These are phyloP conservation scores for Incurvaria masculella DNA, from an alignment of 2,888 invertebrate species.

Conservation along the genomic window DNA sequence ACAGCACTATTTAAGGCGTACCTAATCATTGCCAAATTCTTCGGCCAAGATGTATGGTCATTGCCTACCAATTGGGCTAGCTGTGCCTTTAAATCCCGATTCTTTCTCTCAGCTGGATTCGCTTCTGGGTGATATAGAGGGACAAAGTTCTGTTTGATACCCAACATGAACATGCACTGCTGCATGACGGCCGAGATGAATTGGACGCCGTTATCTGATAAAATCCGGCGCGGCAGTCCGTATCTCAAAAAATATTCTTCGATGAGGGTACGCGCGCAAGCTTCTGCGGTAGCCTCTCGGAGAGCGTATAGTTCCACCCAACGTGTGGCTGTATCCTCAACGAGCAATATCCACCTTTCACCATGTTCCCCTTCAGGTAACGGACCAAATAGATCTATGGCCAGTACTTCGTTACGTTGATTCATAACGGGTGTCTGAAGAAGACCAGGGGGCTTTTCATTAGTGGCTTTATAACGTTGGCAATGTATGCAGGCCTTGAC, in stretches of 20 bases:
- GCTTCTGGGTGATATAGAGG: slow-evolving; percentile 26
- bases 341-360: slow-evolving; percentile 8
- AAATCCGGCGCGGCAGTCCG: background rate
- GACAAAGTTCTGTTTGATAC: slow-evolving; percentile 12
- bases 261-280: background rate
- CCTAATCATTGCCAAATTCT: slow-evolving; percentile 16
- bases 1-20: slow-evolving; percentile 20
- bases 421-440: background rate
- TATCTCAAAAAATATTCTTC: background rate
- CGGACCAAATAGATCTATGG: slow-evolving; percentile 8
- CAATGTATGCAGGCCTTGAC: background rate
- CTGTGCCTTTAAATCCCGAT: slow-evolving; percentile 22
- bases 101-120: slow-evolving; percentile 24
- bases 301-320: slow-evolving; percentile 11
- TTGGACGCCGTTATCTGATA: slow-evolving; percentile 4
- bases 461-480: background rate
- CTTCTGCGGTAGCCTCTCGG: slow-evolving; percentile 8
- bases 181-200: slow-evolving; percentile 9
- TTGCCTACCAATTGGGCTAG: slow-evolving; percentile 17
- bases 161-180: slow-evolving; percentile 6
- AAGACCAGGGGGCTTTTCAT: background rate
- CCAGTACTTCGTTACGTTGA: slow-evolving; percentile 1
- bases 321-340: slow-evolving; percentile 9
- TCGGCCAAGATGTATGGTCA: slow-evolving; percentile 19
- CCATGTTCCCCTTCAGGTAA: slow-evolving; percentile 8